Conservation (phyloP, 2,888 invertebrate genomes). For the Diloba caeruleocephala region DNA sequence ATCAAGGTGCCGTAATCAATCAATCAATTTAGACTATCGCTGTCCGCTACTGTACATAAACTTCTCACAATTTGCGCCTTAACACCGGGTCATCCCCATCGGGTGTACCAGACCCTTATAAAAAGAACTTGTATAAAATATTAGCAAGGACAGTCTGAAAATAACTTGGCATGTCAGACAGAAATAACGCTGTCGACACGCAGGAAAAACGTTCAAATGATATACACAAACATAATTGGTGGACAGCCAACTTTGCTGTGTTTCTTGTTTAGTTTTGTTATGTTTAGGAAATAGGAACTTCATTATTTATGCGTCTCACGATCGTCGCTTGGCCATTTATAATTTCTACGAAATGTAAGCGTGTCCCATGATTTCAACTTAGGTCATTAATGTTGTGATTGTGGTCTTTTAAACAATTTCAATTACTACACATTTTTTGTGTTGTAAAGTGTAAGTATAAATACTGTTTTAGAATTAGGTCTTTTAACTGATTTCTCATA, state of each 20-base stretch:
- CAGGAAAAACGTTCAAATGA: slow-evolving; percentile 44
- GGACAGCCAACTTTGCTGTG: slow-evolving; percentile 42
- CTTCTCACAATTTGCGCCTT: too few relatives aligned
- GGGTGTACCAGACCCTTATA: too few relatives aligned
- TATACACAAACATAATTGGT: slow-evolving; percentile 47
- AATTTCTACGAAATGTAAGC: slow-evolving; percentile 18
- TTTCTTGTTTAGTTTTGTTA: slow-evolving; percentile 44
- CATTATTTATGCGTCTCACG: slow-evolving; percentile 29
- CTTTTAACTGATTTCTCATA: too few relatives aligned
- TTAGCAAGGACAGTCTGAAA: slow-evolving; percentile 34
- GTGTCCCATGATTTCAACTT: slow-evolving; percentile 20
- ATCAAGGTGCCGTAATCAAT: too few relatives aligned
- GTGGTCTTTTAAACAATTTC: background rate
- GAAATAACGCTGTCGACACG: slow-evolving; percentile 42
- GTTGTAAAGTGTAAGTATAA: too few relatives aligned
- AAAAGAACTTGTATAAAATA: slow-evolving; percentile 17
- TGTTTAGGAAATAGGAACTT: slow-evolving; percentile 51
- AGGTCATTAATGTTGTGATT: background rate
- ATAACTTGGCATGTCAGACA: slow-evolving; percentile 33
- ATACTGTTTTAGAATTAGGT: too few relatives aligned
- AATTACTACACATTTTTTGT: too few relatives aligned
- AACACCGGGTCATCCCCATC: too few relatives aligned
- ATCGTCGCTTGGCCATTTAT: slow-evolving; percentile 6
- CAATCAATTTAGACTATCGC: too few relatives aligned
- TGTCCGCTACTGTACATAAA: too few relatives aligned